phyloP scores from a whole-genome alignment of 1,140 invertebrate species.

The Schlechtendalia chinensis region DNA sequence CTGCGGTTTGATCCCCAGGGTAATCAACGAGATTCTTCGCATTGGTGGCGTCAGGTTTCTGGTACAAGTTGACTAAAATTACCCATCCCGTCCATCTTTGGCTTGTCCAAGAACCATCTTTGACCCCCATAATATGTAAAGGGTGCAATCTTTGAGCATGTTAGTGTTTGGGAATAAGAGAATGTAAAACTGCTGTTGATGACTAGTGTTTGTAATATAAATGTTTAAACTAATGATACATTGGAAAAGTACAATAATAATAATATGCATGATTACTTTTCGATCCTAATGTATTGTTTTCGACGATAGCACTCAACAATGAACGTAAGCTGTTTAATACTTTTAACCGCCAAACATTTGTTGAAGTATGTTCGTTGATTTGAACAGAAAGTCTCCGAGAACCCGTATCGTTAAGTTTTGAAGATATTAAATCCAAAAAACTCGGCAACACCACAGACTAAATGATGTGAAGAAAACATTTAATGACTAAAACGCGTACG shows the following conservation, averaged over 20 bases:
- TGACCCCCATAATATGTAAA: no score
- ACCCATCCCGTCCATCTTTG: no score
- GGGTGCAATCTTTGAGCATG: no score
- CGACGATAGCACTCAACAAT: constrained; percentile 61
- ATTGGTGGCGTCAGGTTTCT: no score
- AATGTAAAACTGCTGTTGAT: no score
- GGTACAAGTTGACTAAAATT: no score
- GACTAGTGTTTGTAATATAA: neutral
- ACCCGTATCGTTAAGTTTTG: constrained; percentile 64
- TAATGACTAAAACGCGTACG: neutral
- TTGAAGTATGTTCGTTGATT: constrained; percentile 67
- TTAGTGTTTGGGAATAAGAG: no score
- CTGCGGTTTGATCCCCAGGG: no score
- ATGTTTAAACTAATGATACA: neutral
- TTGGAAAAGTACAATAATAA: no score
- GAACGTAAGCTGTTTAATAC: constrained; percentile 66
- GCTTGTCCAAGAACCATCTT: no score
- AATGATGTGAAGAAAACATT: neutral
- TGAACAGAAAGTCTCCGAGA: constrained; percentile 65
- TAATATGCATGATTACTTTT: constrained; percentile 24
- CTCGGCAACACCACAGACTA: constrained; percentile 64
- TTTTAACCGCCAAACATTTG: constrained; percentile 72
- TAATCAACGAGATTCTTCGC: no score
- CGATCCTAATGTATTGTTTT: constrained; percentile 7
- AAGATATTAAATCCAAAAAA: constrained; percentile 76